Evolutionary conservation across 2,888 invertebrate species (phyloP).

Genomic region (Drosophila infuscata): DNA sequence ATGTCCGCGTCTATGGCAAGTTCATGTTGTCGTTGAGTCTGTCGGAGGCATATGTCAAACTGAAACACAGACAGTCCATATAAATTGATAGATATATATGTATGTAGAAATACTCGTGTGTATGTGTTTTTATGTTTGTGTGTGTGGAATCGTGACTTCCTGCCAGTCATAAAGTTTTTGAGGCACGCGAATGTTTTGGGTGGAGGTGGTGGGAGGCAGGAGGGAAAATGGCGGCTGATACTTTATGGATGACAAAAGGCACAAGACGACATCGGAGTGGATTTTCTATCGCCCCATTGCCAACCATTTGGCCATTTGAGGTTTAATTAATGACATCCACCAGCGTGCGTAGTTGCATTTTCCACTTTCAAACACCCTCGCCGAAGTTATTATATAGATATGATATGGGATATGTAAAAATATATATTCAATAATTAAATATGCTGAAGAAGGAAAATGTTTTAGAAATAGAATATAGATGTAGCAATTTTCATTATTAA

Average conservation of each 20-base stretch:
- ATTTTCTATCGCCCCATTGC: slow-evolving; percentile 40
- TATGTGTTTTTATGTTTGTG: slow-evolving; percentile 30
- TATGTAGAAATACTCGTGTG: slow-evolving; percentile 5
- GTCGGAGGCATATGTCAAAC: slow-evolving; percentile 32
- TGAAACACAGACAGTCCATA: slow-evolving; percentile 28
- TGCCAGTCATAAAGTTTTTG: slow-evolving; percentile 66
- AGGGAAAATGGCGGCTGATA: slow-evolving; percentile 36
- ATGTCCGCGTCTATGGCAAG: slow-evolving; percentile 41
- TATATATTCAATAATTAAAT: background rate
- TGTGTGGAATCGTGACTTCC: slow-evolving; percentile 74
- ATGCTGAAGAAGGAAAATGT: background rate
- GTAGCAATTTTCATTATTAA: background rate
- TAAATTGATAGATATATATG: slow-evolving; percentile 32
- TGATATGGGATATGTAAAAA: background rate
- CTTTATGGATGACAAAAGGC: slow-evolving; percentile 75
- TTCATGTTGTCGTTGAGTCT: slow-evolving; percentile 18
- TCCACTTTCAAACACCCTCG: background rate
- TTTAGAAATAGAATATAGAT: background rate
- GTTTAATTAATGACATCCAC: slow-evolving; percentile 76
- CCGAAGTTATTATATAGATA: background rate
- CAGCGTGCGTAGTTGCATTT: slow-evolving; percentile 22
- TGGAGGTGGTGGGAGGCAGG: background rate
- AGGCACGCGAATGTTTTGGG: slow-evolving; percentile 31
- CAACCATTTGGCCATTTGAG: slow-evolving; percentile 67
- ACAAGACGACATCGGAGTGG: slow-evolving; percentile 52